Base-by-base conservation (phyloP, 2,888 invertebrate species). In the Cyclophora punctaria region DNA sequence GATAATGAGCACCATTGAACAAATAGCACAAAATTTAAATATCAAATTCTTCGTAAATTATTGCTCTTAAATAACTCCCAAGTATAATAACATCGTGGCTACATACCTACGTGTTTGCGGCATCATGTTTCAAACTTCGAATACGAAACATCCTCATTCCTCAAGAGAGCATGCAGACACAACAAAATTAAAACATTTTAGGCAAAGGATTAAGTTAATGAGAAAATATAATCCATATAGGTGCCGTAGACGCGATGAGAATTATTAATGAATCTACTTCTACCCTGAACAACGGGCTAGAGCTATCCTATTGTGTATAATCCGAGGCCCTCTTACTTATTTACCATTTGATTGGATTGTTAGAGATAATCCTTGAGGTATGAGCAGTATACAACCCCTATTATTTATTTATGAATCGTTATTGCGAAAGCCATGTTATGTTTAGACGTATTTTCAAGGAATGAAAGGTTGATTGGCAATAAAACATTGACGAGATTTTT, bases 161-260 rank as follows among this genome's bases (percentile, higher is more conserved):
- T 60, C 60, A 52, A 44, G 57, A 59, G 63, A 62, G 63, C 57
- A 54, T 5, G 53, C 49, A 67, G 64, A 63, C 59, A 60, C 56
- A 65, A 65, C 66, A 61, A 72, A 73, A 73, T 73, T 73, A 69
- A 73, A 69, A 62, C 69, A 67, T 66, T 72, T 37, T 66, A 68
- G 66, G 55, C 50, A 60, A 58, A 63, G 66, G 66, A 67, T 70
- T 71, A 66, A 64, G 58, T 64, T 71, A 69, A 72, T 72, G 68
- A 70, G 68, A 66, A 64, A 69, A 67, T 66, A 67, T 68, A 66
- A 69, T 64, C 69, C 63, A 49, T 47, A 53, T 52, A 57, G 49
- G 51, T 55, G 57, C 53, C 50, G 57, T 48, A 53, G 53, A 59
- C 66, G 67, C 68, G 71, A 63, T 56, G 60, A 57, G 71, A 67